Base-by-base conservation (phyloP, 2,113 vertebrate species). In the Ptilorrhoa leucosticta region DNA sequence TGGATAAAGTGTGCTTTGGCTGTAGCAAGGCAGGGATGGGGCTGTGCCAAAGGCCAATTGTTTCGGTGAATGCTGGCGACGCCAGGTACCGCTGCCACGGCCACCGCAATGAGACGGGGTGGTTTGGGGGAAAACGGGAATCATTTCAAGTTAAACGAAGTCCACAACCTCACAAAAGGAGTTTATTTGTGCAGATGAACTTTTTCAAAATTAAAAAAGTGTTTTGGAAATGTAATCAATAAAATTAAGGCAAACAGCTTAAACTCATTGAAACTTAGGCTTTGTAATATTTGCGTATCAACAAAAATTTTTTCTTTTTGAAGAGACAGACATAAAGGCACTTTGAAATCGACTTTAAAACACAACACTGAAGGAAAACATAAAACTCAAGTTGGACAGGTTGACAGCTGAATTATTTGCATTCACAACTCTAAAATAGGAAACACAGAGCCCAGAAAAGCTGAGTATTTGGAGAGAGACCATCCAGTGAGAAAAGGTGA, bases 21-120 rank as follows among this genome's bases (percentile, higher is more conserved):
- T 93, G 53, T 89, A 83, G 76, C 39, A 7, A 76, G 76, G 80
- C 13, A 77, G 53, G 6, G 2, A 47, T 35, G 84, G 81, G 70
- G 57, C 18, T 0, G 22, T 89, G 95, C 87, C 89, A 89, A 69
- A n/a, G 6, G 28, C 27, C 57, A 53, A 50, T 9, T 47, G 73
- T 56, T 48, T 35, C 1, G 1, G 87, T 15, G 72, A 40, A 16
- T 2, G 60, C 14, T 8, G 4, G 72, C 9, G 2, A 51, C 2
- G 23, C 19, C 81, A 79, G 96, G 73, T 87, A 65, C 50, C 0
- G 2, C 69, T 44, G 73, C 63, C 58, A 23, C 3, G 2, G 63
- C 26, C 61, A 19, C 31, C 0, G 0, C 57, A 47, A 10, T 10
- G 26, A 17, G 56, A 57, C 0, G 0, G 6, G 6, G 16, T 3